A percentile compares a stretch with the other conserved stretches of the same genome.
Evolutionary conservation across 2,888 invertebrate genomes (phyloP).

Genomic region (Colostygia pectinataria): DNA sequence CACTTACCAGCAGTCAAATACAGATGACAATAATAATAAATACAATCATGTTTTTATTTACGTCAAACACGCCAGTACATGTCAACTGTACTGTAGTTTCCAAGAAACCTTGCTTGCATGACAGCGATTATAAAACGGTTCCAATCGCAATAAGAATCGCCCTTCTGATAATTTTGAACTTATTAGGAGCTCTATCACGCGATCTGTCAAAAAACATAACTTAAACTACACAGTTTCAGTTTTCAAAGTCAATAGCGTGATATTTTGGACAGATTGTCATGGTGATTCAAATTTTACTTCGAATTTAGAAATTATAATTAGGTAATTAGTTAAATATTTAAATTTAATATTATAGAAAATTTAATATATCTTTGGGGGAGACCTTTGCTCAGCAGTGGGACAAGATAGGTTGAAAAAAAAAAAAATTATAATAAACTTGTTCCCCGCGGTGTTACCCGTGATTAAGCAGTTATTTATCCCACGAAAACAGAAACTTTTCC

Average conservation of each 20-base stretch:
- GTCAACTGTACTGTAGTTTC: conserved; percentile 14
- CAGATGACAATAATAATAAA: too few relatives aligned
- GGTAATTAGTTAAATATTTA: too few relatives aligned
- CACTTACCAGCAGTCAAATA: too few relatives aligned
- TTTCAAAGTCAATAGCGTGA: conserved; percentile 8
- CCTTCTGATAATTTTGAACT: conserved; percentile 64
- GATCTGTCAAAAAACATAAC: conserved; percentile 40
- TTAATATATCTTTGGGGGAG: too few relatives aligned
- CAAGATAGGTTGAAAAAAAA: too few relatives aligned
- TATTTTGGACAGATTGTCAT: conserved; percentile 13
- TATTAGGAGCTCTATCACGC: conserved; percentile 70
- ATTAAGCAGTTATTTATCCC: too few relatives aligned
- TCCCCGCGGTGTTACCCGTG: too few relatives aligned
- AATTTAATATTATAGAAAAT: too few relatives aligned
- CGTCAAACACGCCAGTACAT: conserved; percentile 3
- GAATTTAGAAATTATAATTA: not conserved
- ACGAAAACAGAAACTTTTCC: too few relatives aligned
- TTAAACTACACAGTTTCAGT: conserved; percentile 6
- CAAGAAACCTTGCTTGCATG: conserved; percentile 54
- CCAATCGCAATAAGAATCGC: conserved; percentile 54
- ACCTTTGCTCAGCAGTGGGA: too few relatives aligned
- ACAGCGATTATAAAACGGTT: conserved; percentile 58
- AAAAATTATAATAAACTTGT: too few relatives aligned
- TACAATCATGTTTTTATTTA: too few relatives aligned
- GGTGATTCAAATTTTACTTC: conserved; percentile 1